A percentile compares a stretch with the other conserved stretches of the same genome.
Evolutionary conservation across 2,797 vertebrate genomes (phyloP).

Genomic region (Pipistrellus nathusii): DNA sequence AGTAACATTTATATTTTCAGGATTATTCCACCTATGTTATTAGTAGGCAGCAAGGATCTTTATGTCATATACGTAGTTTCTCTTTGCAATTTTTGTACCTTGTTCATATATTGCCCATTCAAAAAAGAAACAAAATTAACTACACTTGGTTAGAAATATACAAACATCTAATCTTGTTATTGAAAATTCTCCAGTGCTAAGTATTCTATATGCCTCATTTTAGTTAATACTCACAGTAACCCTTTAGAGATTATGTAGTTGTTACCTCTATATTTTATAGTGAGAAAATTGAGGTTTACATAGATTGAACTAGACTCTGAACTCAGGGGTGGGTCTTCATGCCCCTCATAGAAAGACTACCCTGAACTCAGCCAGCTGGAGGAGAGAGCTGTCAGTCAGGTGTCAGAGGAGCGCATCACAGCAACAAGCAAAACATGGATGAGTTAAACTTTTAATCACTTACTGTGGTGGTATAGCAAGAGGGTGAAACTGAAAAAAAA

Average conservation of each 20-base stretch:
- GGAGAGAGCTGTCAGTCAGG: not conserved
- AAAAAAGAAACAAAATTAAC: slow-evolving; percentile 9
- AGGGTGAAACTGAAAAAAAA: not conserved
- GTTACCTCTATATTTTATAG: not conserved
- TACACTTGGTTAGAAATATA: not conserved
- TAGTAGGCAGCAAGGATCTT: not conserved
- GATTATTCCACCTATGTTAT: not conserved
- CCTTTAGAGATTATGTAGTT: not conserved
- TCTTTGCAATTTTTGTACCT: not conserved
- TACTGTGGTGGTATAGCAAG: not conserved
- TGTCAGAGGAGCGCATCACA: not conserved
- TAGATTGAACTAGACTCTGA: not conserved
- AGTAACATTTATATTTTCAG: not conserved
- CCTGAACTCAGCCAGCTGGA: not conserved
- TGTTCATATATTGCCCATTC: not conserved
- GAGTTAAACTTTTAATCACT: not conserved
- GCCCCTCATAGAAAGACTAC: not conserved
- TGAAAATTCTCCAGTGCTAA: not conserved
- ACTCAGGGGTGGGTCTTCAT: not conserved
- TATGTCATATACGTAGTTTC: not conserved
- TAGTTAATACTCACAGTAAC: not conserved
- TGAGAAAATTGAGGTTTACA: not conserved
- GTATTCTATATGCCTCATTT: not conserved
- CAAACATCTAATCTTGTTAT: not conserved
- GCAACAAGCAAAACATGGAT: not conserved